Evolutionary conservation across 2,888 invertebrate genomes (phyloP).

Genomic region (Hypsopygia costalis): DNA sequence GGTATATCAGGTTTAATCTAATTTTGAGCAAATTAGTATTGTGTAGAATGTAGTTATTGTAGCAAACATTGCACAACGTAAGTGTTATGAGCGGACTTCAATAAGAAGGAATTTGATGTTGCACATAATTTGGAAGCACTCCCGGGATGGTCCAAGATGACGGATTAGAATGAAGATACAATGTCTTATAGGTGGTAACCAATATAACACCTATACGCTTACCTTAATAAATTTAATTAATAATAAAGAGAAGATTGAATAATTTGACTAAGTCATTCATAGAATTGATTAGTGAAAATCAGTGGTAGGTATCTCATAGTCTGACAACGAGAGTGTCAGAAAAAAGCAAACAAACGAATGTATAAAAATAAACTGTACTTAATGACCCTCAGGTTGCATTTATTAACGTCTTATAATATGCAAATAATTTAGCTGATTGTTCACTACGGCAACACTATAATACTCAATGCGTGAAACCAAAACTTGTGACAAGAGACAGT

Average conservation of each 20-base stretch:
- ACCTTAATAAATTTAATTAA: slow-evolving; percentile 12
- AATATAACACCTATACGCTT: slow-evolving; percentile 56
- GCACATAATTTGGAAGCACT: slow-evolving; percentile 46
- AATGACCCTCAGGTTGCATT: slow-evolving; percentile 12
- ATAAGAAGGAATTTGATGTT: slow-evolving; percentile 32
- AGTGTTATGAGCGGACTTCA: slow-evolving; percentile 5
- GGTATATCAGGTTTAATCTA: slow-evolving; percentile 31
- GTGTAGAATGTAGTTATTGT: slow-evolving; percentile 12
- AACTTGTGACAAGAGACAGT: slow-evolving; percentile 59
- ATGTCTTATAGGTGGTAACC: slow-evolving; percentile 21
- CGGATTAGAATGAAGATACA: slow-evolving; percentile 10
- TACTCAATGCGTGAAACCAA: slow-evolving; percentile 21
- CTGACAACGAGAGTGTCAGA: slow-evolving; percentile 1
- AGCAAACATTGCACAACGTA: slow-evolving; percentile 5
- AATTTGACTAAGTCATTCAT: slow-evolving; percentile 3
- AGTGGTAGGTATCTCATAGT: slow-evolving; percentile 34
- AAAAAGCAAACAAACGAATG: slow-evolving; percentile 6
- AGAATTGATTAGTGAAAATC: slow-evolving; percentile 23
- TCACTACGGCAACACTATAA: slow-evolving; percentile 15
- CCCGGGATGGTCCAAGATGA: slow-evolving; percentile 18
- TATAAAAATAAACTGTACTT: slow-evolving; percentile 14
- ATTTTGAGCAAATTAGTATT: slow-evolving; percentile 20
- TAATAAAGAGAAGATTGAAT: neutral
- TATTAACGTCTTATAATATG: slow-evolving; percentile 10
- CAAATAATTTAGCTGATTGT: slow-evolving; percentile 12